Evolutionary conservation across 2,888 invertebrate species (phyloP).

Genomic region (Drosophila seclusa): DNA sequence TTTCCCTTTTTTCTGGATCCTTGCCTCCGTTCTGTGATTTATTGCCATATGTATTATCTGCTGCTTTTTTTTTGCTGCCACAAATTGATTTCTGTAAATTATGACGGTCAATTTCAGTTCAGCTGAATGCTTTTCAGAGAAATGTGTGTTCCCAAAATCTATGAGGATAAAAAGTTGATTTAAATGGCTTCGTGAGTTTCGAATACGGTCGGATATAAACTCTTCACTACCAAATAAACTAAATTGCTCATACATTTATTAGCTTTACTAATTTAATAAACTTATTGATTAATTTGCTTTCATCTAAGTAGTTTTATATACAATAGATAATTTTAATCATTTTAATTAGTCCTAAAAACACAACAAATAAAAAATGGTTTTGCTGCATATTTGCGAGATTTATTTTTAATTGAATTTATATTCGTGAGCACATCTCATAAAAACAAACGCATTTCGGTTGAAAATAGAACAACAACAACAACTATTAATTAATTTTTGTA

Average conservation of each 20-base stretch:
- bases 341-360: neutral
- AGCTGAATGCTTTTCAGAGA: constrained; percentile 1
- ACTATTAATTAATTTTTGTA: neutral
- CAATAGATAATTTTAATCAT: neutral
- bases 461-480: neutral
- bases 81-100: constrained; percentile 54
- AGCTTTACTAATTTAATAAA: neutral
- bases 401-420: neutral
- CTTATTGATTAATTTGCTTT: neutral
- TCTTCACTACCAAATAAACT: neutral
- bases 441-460: neutral
- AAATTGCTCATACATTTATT: neutral
- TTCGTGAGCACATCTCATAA: neutral
- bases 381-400: neutral
- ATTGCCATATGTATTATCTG: constrained; percentile 18
- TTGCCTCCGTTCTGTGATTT: constrained; percentile 33
- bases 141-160: constrained; percentile 12
- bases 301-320: neutral
- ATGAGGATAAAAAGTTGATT: constrained; percentile 25
- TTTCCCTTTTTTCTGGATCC: constrained; percentile 7
- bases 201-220: neutral
- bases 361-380: neutral
- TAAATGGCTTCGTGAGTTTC: neutral
- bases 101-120: constrained; percentile 33
- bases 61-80: neutral